phyloP scores from a whole-genome alignment of 2,888 invertebrate genomes.

The Tetranychus truncatus region DNA sequence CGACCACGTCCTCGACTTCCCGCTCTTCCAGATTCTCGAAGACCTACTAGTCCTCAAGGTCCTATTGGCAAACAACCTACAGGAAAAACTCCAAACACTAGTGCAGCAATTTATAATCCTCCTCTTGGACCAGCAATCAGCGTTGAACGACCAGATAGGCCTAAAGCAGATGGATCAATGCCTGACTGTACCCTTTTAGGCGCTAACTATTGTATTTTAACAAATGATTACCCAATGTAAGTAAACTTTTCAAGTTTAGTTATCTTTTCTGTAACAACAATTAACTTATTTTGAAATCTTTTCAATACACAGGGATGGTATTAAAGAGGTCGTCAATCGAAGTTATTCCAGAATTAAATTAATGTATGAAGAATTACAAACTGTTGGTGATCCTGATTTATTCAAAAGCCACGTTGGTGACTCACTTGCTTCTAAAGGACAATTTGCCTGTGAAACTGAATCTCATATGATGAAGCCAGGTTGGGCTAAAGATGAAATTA shows the following conservation, averaged over 20 bases:
- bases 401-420: constrained; percentile 25
- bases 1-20: constrained; percentile 14
- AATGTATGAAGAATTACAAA: constrained; percentile 28
- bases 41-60: background rate
- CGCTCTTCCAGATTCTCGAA: constrained; percentile 13
- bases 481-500: constrained; percentile 31
- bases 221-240: constrained; percentile 27
- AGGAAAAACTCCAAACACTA: background rate
- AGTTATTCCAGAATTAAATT: constrained; percentile 24
- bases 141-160: constrained; percentile 25
- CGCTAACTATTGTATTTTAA: constrained; percentile 26
- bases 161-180: constrained; percentile 24
- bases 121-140: constrained; percentile 21
- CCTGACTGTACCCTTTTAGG: constrained; percentile 26
- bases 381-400: constrained; percentile 26
- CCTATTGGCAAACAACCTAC: background rate
- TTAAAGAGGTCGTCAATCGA: constrained; percentile 25
- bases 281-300: background rate
- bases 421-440: constrained; percentile 24
- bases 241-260: background rate
- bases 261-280: background rate
- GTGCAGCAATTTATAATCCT: constrained; percentile 5
- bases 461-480: constrained; percentile 25
- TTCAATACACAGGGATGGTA: constrained; percentile 23
- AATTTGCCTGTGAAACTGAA: constrained; percentile 26